Evolutionary conservation across 2,888 invertebrate genomes (phyloP), one percentile per base, ranked within the genome.

Genomic region (Leucophenga montana): DNA sequence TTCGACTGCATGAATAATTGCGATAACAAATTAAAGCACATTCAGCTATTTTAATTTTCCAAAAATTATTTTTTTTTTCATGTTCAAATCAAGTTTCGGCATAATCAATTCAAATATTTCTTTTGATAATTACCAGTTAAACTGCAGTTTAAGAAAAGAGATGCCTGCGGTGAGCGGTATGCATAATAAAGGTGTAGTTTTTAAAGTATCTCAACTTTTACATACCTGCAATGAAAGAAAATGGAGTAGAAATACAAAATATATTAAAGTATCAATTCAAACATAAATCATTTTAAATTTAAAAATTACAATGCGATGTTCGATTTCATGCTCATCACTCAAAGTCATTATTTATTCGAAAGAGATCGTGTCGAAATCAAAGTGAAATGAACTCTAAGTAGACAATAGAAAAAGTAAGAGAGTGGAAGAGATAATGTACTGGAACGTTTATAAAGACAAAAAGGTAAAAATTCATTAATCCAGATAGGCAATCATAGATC

Each of bases 261-360:
- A 53, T 31, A 0, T 44, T 53, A 57, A 57, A 65, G 20, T 9
- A 62, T 9, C 14, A 64, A 69, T 53, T 44, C 22, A 62, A 61
- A 16, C 22, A 14, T 48, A 71, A 67, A 73, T 75, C 70, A 75
- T 67, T 68, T 73, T 71, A 18, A 22, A 61, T 61, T 61, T 18
- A 13, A 20, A 39, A 61, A 61, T 11, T 2, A 44, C 16, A 44
- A 13, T 14, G 6, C 59, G 31, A 33, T 61, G 44, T 33, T 39
- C 44, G 61, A 39, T 61, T 61, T 61, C 61, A 61, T 61, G 61
- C 61, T 18, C 61, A 61, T 61, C 61, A 61, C 61, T 61, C 61
- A 61, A 56, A 22, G 13, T 39, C 39, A 8, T 54, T 54, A 22
- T 54, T 54, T n/a, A 22, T 4, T 53, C 22, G 18, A 54, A 54